Base-by-base conservation (phyloP, 1,140 invertebrate genomes). In the Psilanteris sp. region DNA sequence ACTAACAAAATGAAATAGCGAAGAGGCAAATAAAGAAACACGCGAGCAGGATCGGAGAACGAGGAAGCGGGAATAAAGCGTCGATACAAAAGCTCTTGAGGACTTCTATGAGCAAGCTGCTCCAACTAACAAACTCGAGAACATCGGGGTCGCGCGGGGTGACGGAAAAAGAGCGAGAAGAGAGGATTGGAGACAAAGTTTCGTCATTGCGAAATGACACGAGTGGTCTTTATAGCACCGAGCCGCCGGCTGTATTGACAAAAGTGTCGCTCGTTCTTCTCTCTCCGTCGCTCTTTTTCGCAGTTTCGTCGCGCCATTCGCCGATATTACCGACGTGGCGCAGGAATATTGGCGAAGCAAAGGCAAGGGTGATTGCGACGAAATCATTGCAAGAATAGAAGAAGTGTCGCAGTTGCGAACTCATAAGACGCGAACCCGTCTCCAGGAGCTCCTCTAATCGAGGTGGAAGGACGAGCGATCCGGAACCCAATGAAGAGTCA, bases 201-300 rank as follows among this genome's bases (percentile, higher is more conserved):
- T 88, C 85, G 86, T 89, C 87, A 88, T 89, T 89, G 87, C 83
- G 82, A 89, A 87, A 87, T 88, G 86, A 88, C 87, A 88, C 87
- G 87, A 88, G 86, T 89, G 87, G 87, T 87, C 86, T 89, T 89
- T 89, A 89, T 89, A 87, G 87, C 83, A 70, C 73, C 59, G 79
- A 78, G 64, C 61, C 67, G 78, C 79, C 79, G 79, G 73, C 78
- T 79, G 85, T 88, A 88, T 88, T 87, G 86, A 88, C 86, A 87
- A 89, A 87, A 89, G 85, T 86, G 84, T 88, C 87, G 82, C 78
- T 80, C 79, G 79, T 52, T 73, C 36, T 41, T 76, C 66, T 64
- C 29, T 37, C 41, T 55, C 20, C 13, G 57, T 68, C 44, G 46
- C 57, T 54, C 46, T 46, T 39, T 32, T 37, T 71, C 59, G 43